phyloP scores from a whole-genome alignment of 2,888 invertebrate genomes.

The Hoplodrina ambigua region DNA sequence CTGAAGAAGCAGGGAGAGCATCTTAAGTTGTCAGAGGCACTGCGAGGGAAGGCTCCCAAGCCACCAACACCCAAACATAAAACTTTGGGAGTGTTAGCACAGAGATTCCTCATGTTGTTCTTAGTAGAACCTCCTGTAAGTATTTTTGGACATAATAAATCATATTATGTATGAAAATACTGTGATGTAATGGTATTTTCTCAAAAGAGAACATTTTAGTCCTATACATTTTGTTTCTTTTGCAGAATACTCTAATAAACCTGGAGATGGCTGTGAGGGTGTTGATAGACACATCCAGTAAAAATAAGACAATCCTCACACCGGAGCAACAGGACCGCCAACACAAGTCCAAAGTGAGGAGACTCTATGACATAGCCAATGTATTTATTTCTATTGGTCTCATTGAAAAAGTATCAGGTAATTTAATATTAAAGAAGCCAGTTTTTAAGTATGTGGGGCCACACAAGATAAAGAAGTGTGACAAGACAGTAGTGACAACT shows the following conservation, averaged over 20 bases:
- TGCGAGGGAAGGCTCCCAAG: slow-evolving; percentile 86
- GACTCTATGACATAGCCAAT: slow-evolving; percentile 95
- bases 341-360: slow-evolving; percentile 92
- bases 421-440: slow-evolving; percentile 91
- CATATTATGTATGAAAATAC: neutral
- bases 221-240: slow-evolving; percentile 52
- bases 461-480: slow-evolving; percentile 80
- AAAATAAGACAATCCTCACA: slow-evolving; percentile 87
- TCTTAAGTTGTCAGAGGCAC: slow-evolving; percentile 87
- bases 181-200: neutral
- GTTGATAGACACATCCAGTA: slow-evolving; percentile 88
- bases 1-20: slow-evolving; percentile 91
- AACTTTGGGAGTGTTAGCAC: slow-evolving; percentile 92
- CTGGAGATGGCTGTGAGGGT: slow-evolving; percentile 92
- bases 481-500: slow-evolving; percentile 73
- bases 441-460: slow-evolving; percentile 92
- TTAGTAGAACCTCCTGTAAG: slow-evolving; percentile 92
- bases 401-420: slow-evolving; percentile 92
- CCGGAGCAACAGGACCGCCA: slow-evolving; percentile 88
- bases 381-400: slow-evolving; percentile 93
- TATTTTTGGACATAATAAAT: slow-evolving; percentile 38
- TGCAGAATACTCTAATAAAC: slow-evolving; percentile 92
- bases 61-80: slow-evolving; percentile 91
- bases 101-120: slow-evolving; percentile 93
- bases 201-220: too few species aligned